These are phyloP conservation scores for Gymnocypris eckloni DNA, from an alignment of 2,797 vertebrate species.

Conservation along the genomic window DNA sequence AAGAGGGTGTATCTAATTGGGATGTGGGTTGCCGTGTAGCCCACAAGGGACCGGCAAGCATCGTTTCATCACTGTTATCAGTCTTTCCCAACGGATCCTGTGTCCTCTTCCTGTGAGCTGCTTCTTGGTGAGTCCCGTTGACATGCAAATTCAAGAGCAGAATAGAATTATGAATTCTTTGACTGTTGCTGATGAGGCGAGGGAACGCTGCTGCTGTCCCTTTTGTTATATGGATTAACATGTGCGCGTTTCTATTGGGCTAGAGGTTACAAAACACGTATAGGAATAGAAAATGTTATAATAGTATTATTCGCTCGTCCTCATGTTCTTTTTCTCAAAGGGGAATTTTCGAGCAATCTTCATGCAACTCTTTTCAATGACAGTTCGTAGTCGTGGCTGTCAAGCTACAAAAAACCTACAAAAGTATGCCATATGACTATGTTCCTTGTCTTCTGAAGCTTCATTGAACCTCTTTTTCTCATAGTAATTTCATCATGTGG, in stretches of 20 bases:
- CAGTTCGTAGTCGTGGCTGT: background rate
- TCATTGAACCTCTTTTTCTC: background rate
- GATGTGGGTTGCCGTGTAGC: constrained; percentile 8
- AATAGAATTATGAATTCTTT: background rate
- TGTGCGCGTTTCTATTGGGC: background rate
- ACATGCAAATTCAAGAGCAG: constrained; percentile 3
- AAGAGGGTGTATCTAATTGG: constrained; percentile 24
- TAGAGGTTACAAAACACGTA: background rate
- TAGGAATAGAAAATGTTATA: background rate
- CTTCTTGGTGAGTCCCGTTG: constrained; percentile 6
- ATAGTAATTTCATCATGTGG: background rate
- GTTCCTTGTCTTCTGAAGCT: background rate
- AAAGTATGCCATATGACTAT: background rate
- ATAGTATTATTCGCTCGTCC: background rate
- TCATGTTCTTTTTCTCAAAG: background rate
- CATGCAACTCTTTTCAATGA: background rate
- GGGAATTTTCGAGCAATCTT: background rate
- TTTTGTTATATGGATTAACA: background rate
- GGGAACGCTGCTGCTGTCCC: constrained; percentile 2
- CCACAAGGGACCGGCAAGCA: constrained; percentile 22
- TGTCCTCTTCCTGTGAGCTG: constrained; percentile 15
- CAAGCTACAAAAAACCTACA: background rate
- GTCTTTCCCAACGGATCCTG: background rate
- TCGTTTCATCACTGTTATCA: constrained; percentile 17
- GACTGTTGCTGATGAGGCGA: constrained; percentile 1